Conservation (phyloP, 2,888 invertebrate species). For the Palloptera scutellata region DNA sequence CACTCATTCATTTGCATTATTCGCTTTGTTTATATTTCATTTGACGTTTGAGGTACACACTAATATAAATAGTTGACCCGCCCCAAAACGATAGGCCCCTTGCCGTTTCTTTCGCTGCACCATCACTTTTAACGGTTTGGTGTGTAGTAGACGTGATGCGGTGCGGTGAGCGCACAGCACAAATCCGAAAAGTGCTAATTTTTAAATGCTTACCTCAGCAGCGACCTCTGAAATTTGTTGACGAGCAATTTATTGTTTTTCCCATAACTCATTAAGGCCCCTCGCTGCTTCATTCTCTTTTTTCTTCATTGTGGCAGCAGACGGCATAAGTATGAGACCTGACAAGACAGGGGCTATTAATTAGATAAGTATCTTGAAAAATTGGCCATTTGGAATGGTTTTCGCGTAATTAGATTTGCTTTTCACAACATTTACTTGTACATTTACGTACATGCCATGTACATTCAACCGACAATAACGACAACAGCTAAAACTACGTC, state of each 20-base stretch:
- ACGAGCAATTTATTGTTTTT: constrained; percentile 42
- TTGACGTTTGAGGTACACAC: neutral
- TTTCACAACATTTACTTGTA: constrained; percentile 58
- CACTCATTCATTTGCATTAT: too few relatives aligned
- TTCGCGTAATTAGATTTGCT: constrained; percentile 65
- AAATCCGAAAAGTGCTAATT: constrained; percentile 11
- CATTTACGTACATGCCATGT: neutral
- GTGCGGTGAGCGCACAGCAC: too few relatives aligned
- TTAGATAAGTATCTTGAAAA: constrained; percentile 65
- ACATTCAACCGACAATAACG: neutral
- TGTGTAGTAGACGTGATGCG: too few relatives aligned
- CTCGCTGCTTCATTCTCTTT: constrained; percentile 13
- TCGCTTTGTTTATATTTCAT: too few relatives aligned
- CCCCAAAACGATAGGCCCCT: constrained; percentile 29
- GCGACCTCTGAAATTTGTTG: constrained; percentile 23
- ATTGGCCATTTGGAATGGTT: constrained; percentile 64
- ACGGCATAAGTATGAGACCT: constrained; percentile 28
- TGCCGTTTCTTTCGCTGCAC: neutral
- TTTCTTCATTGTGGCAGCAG: constrained; percentile 7
- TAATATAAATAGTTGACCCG: constrained; percentile 30
- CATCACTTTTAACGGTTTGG: too few relatives aligned
- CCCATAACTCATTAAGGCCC: constrained; percentile 51
- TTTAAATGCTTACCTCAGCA: neutral
- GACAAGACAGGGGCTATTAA: constrained; percentile 56
- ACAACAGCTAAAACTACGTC: too few relatives aligned